Conservation (phyloP, 2,113 vertebrate genomes). For the Zosterops pallidus region DNA sequence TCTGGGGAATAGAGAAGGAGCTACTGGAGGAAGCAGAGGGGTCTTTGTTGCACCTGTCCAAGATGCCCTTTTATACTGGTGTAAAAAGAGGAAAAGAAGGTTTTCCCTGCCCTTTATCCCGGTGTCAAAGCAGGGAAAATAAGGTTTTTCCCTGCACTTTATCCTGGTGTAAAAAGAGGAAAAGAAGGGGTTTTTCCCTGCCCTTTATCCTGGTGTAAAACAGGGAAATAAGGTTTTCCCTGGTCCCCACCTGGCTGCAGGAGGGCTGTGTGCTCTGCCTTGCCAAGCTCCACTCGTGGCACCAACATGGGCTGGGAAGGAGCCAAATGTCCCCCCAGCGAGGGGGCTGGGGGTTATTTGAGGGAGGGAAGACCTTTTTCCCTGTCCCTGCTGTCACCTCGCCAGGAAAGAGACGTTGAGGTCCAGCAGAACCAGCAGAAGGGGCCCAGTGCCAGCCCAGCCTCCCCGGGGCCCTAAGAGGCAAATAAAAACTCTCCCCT, state of each 20-base stretch:
- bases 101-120: background rate
- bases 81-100: background rate
- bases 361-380: background rate
- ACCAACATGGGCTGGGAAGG: rapidly evolving
- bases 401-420: rapidly evolving
- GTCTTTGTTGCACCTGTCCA: background rate
- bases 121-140: background rate
- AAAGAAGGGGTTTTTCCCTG: background rate
- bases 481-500: background rate
- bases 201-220: background rate
- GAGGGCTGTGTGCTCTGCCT: rapidly evolving
- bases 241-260: background rate
- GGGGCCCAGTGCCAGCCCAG: background rate
- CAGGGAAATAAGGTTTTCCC: background rate
- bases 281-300: background rate
- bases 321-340: background rate
- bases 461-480: background rate
- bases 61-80: background rate
- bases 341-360: rapidly evolving
- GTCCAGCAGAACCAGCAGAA: background rate
- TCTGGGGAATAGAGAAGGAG: background rate
- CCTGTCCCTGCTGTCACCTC: background rate
- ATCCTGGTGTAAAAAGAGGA: background rate
- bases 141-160: background rate
- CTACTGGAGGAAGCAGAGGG: rapidly evolving